These are phyloP conservation scores for Therioaphis trifolii DNA, from an alignment of 2,888 invertebrate genomes.

Conservation along the genomic window DNA sequence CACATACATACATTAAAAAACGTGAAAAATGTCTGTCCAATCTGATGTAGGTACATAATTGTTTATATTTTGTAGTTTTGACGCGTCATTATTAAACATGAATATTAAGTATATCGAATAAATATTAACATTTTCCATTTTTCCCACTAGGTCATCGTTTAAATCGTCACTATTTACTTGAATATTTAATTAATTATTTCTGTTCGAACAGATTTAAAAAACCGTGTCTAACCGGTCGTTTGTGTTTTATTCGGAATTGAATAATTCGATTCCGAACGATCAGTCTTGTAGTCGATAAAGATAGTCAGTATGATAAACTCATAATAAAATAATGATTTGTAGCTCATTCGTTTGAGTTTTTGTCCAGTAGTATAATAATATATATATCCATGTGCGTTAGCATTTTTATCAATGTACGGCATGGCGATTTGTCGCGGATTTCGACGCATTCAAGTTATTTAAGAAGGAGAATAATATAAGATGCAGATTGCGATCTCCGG, in stretches of 20 bases:
- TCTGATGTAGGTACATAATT: neutral
- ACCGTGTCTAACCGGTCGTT: slow-evolving; percentile 9
- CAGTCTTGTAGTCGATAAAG: neutral
- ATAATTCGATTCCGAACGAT: slow-evolving; percentile 16
- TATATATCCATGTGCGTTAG: neutral
- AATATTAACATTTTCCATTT: neutral
- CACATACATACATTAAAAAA: neutral
- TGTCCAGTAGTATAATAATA: neutral
- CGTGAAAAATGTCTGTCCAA: neutral
- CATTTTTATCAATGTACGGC: neutral
- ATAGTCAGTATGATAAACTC: neutral
- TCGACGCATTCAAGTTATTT: neutral
- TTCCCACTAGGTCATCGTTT: neutral
- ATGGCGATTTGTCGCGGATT: neutral
- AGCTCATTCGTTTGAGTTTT: neutral
- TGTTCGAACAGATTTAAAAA: neutral
- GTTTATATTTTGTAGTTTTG: neutral
- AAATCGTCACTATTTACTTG: neutral
- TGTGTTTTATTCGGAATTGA: neutral
- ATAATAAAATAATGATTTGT: neutral
- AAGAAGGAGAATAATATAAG: neutral
- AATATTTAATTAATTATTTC: slow-evolving; percentile 14
- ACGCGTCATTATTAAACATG: neutral
- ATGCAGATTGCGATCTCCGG: neutral
- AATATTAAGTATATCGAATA: neutral